Percentiles rank a stretch among this genome's conserved stretches.
These are phyloP conservation scores for Brachystomella parvula DNA, from an alignment of 1,140 invertebrate genomes.

Conservation along the genomic window DNA sequence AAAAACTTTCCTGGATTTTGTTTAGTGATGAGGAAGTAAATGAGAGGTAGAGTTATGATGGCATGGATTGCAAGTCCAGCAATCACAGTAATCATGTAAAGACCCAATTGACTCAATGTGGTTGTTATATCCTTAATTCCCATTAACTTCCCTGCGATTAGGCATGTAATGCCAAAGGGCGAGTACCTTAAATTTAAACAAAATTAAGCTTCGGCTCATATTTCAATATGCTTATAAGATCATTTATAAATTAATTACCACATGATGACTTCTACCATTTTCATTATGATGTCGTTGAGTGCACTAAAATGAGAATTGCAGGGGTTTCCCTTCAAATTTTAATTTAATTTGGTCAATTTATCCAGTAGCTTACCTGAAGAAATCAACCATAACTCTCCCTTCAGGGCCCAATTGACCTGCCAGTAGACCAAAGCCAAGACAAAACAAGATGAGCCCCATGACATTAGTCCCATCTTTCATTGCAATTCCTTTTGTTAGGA, in stretches of 20 bases:
- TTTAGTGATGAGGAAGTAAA: slow-evolving; percentile 44
- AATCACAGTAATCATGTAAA: slow-evolving; percentile 48
- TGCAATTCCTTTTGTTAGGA: slow-evolving; percentile 38
- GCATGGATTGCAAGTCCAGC: slow-evolving; percentile 46
- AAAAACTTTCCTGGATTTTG: slow-evolving; percentile 46
- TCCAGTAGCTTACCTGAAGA: too few relatives aligned
- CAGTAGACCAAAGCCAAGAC: slow-evolving; percentile 51
- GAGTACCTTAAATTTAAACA: slow-evolving; percentile 46
- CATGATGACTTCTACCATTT: slow-evolving; percentile 50
- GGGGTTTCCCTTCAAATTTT: too few relatives aligned
- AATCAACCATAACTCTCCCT: slow-evolving; percentile 51
- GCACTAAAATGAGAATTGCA: too few relatives aligned
- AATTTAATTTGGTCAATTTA: too few relatives aligned
- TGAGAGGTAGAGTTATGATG: slow-evolving; percentile 42
- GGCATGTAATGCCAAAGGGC: slow-evolving; percentile 60
- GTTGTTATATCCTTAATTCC: slow-evolving; percentile 47
- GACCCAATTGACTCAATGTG: slow-evolving; percentile 46
- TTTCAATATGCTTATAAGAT: slow-evolving; percentile 6
- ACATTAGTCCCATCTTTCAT: slow-evolving; percentile 52
- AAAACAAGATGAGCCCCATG: slow-evolving; percentile 52
- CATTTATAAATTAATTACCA: slow-evolving; percentile 42
- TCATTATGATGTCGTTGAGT: slow-evolving; percentile 55
- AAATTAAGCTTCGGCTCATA: slow-evolving; percentile 42
- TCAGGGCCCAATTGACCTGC: slow-evolving; percentile 49
- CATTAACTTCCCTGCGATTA: slow-evolving; percentile 54